Conservation (phyloP, 2,113 vertebrate species). For the Alethe castanea region DNA sequence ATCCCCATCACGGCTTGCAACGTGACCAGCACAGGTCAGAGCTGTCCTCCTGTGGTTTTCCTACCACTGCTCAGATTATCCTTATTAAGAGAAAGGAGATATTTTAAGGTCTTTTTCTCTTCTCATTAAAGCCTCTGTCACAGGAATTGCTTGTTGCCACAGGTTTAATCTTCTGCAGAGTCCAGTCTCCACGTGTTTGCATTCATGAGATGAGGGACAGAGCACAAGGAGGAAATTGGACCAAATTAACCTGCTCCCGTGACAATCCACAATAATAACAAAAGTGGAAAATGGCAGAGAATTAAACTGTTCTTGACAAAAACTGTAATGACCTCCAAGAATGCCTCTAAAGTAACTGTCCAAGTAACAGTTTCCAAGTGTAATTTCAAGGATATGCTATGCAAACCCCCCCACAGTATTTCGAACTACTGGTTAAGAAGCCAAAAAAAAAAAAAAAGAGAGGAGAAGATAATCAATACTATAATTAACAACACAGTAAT, state of each 20-base stretch:
- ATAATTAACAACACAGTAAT: not conserved
- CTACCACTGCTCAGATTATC: not conserved
- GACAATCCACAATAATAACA: conserved; percentile 50
- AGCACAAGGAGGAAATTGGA: conserved; percentile 30
- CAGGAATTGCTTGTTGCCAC: conserved; percentile 36
- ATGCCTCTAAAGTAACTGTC: conserved; percentile 18
- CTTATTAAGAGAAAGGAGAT: conserved; percentile 8
- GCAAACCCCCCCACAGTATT: not conserved
- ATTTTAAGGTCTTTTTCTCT: conserved; percentile 17
- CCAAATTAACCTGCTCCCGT: conserved; percentile 56
- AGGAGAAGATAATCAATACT: not conserved
- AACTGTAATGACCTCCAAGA: conserved; percentile 57
- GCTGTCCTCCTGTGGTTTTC: not conserved
- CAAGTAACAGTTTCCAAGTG: conserved; percentile 32
- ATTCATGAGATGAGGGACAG: conserved; percentile 28
- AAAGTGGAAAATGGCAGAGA: conserved; percentile 59
- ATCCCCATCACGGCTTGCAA: not conserved
- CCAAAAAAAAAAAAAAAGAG: not conserved
- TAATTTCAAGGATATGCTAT: conserved; percentile 27
- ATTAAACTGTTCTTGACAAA: conserved; percentile 65
- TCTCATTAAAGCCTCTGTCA: conserved; percentile 46
- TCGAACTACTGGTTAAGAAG: not conserved
- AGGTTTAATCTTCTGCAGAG: conserved; percentile 45
- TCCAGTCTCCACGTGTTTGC: conserved; percentile 22
- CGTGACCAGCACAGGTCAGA: not conserved